Evolutionary conservation across 2,888 invertebrate species (phyloP).

Genomic region (Gastrophysa polygoni): DNA sequence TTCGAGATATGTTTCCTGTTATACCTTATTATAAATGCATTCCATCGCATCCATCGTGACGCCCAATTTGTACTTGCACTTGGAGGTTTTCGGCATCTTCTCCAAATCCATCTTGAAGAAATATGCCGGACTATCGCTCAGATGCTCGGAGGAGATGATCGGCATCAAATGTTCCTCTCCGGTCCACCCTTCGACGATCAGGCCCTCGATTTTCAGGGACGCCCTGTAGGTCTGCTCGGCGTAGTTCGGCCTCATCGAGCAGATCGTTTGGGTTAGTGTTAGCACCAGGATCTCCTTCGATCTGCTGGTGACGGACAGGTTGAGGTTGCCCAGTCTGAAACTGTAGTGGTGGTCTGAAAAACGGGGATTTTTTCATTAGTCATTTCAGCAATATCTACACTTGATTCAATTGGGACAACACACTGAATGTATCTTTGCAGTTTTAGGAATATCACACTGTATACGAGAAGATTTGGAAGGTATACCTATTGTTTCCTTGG

Average conservation of each 20-base stretch:
- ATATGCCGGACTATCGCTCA: conserved; percentile 68
- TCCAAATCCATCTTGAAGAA: conserved; percentile 78
- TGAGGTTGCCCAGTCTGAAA: conserved; percentile 75
- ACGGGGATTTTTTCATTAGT: too few species aligned
- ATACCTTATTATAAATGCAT: conserved; percentile 77
- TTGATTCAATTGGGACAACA: too few species aligned
- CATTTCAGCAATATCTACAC: too few species aligned
- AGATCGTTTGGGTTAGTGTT: conserved; percentile 71
- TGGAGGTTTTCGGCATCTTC: conserved; percentile 68
- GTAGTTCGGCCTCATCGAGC: conserved; percentile 50
- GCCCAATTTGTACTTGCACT: conserved; percentile 68
- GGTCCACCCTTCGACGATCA: conserved; percentile 76
- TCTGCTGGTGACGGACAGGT: conserved; percentile 70
- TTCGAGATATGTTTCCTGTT: not conserved
- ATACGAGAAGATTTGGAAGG: not conserved
- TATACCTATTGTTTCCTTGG: conserved; percentile 38
- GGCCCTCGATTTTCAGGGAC: conserved; percentile 67
- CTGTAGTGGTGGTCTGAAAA: conserved; percentile 75
- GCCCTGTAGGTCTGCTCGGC: conserved; percentile 44
- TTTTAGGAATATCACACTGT: too few species aligned
- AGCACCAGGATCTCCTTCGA: conserved; percentile 74
- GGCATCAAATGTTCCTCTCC: conserved; percentile 76
- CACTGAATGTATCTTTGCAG: too few species aligned
- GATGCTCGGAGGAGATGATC: conserved; percentile 68
- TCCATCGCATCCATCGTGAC: conserved; percentile 76